Evolutionary conservation across 2,113 vertebrate genomes (phyloP), one percentile per base, ranked within the genome.

Genomic region (Fregata magnificens): DNA sequence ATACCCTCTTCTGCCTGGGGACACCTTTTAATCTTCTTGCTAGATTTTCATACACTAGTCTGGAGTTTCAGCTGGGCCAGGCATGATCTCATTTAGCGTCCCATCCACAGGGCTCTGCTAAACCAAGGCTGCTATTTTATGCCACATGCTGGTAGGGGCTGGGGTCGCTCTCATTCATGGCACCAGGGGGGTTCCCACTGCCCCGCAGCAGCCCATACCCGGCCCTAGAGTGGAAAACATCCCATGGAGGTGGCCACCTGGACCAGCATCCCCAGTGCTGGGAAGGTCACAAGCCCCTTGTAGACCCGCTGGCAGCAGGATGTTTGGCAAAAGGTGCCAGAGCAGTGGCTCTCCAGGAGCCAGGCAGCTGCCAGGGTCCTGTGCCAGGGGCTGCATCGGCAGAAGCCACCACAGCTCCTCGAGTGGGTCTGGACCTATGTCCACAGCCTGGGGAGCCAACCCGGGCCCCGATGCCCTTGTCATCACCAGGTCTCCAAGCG

Each of bases 11-110:
- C 94, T 95, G 93, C 97, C 95, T 96, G 72, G 76, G 29, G 53
- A 81, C 58, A 97, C 90, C 96, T 97, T 98, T 96, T 97, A 97
- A 98, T 97, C 97, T 97, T 81, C 95, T 96, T 95, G 92, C 38
- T 86, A 92, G 95, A 93, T 98, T 96, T 94, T 80, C 93, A 89
- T 38, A 67, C 63, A 15, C 74, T 69, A 74, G 59, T 55, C 82
- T 3, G 0, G 36, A 53, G 69, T 38, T 74, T 80, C 82, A 91
- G 7, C 77, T 52, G 89, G 66, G 87, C 65, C 82, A 74, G 14
- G 34, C 53, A 5, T 71, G 86, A 97, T 95, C 95, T 96, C 63
- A 81, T 89, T 97, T 85, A 58, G 45, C 50, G 44, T 56, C 80
- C 66, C 87, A 90, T 86, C 84, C 63, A 42, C 65, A 62, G 47